Conservation (phyloP, 2,797 vertebrate genomes). For the Chrosomus eos region DNA sequence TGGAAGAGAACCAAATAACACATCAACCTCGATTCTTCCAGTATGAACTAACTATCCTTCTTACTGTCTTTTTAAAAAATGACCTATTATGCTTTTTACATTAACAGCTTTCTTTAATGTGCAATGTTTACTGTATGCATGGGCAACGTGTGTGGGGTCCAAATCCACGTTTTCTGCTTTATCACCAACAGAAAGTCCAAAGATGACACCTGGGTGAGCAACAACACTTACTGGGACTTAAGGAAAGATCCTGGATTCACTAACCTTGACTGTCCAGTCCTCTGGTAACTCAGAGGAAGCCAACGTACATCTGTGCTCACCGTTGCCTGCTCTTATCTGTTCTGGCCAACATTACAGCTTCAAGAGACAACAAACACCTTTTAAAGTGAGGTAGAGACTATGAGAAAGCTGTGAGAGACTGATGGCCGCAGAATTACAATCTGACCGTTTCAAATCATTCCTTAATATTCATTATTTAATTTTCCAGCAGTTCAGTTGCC, state of each 20-base stretch:
- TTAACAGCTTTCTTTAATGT: neutral
- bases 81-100: neutral
- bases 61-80: neutral
- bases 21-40: constrained; percentile 95
- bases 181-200: constrained; percentile 82
- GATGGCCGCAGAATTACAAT: constrained; percentile 10
- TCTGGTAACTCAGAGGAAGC: constrained; percentile 85
- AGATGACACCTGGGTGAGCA: constrained; percentile 94
- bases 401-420: constrained; percentile 14
- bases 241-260: constrained; percentile 88
- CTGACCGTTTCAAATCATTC: constrained; percentile 27
- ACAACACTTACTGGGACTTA: constrained; percentile 91
- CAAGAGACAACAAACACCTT: constrained; percentile 18
- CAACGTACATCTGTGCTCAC: neutral
- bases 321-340: constrained; percentile 18
- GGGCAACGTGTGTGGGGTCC: neutral
- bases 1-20: constrained; percentile 85
- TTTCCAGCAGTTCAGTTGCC: constrained; percentile 70
- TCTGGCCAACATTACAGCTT: constrained; percentile 36
- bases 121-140: neutral
- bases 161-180: constrained; percentile 11
- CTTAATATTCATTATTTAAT: constrained; percentile 53
- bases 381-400: constrained; percentile 19
- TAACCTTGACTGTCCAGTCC: constrained; percentile 84
- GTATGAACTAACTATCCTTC: constrained; percentile 67